Evolutionary conservation across 2,888 invertebrate genomes (phyloP).

Genomic region (Uloborus plumipes): DNA sequence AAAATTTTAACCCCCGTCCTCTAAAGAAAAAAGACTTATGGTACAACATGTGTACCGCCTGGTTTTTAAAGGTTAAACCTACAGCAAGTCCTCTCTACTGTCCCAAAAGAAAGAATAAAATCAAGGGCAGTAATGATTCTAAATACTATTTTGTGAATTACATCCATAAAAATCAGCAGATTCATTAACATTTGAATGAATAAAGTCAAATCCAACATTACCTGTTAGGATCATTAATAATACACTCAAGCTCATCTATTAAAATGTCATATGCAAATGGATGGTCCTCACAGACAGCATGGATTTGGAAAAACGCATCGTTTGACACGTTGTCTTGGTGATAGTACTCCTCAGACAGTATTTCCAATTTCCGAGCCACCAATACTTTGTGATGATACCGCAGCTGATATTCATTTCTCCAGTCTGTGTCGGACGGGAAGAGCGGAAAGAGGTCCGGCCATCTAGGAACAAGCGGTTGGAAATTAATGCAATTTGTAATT

Average conservation of each 20-base stretch:
- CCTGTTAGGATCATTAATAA: slow-evolving; percentile 35
- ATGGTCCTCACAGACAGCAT: slow-evolving; percentile 6
- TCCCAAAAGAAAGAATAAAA: too few species aligned
- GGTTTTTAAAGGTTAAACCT: too few species aligned
- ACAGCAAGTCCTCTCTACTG: too few species aligned
- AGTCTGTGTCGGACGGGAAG: slow-evolving; percentile 22
- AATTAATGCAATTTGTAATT: background rate
- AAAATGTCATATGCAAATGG: slow-evolving; percentile 23
- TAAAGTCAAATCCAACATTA: background rate
- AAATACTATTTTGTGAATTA: too few species aligned
- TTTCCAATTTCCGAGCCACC: slow-evolving; percentile 21
- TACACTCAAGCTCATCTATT: slow-evolving; percentile 43
- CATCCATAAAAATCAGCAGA: too few species aligned
- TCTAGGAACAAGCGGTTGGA: slow-evolving; percentile 2
- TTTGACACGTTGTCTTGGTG: slow-evolving; percentile 50
- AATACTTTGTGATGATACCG: slow-evolving; percentile 9
- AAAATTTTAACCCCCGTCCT: too few species aligned
- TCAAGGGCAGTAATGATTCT: too few species aligned
- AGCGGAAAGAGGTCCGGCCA: slow-evolving; percentile 23
- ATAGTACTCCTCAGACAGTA: slow-evolving; percentile 42
- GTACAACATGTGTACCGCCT: too few species aligned
- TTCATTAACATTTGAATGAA: too few species aligned
- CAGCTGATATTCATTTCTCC: slow-evolving; percentile 33
- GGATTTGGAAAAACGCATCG: slow-evolving; percentile 51
- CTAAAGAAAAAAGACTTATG: too few species aligned